Percentiles rank a stretch among this genome's conserved stretches.
phyloP scores from a whole-genome alignment of 2,113 vertebrate genomes.

The Malurus melanocephalus region DNA sequence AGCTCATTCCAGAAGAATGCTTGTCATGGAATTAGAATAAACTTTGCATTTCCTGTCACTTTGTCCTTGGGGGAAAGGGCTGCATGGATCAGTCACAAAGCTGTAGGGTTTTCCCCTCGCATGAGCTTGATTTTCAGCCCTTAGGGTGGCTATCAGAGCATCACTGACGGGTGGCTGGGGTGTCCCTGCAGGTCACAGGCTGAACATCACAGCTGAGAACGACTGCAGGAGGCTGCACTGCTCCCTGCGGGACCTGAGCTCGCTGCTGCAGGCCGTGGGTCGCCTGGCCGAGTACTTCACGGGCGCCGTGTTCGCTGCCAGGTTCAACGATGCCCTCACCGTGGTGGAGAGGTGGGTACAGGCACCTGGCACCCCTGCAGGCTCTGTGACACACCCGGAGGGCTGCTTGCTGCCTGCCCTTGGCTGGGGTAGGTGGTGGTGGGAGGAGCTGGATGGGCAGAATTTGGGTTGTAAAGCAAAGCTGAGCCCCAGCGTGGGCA shows the following conservation, averaged over 20 bases:
- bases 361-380: background rate
- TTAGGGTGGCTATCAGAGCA: no score
- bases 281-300: slow-evolving; percentile 93
- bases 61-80: background rate
- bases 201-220: slow-evolving; percentile 94
- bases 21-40: background rate
- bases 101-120: background rate
- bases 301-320: slow-evolving; percentile 87
- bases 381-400: no score
- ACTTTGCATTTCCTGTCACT: slow-evolving; percentile 20
- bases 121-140: background rate
- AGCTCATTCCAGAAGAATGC: background rate
- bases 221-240: slow-evolving; percentile 94
- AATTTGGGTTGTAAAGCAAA: fast-evolving
- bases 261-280: slow-evolving; percentile 91
- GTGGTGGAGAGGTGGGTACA: slow-evolving; percentile 88
- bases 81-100: background rate
- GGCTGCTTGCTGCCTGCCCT: background rate
- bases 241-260: slow-evolving; percentile 92
- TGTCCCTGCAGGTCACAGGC: slow-evolving; percentile 79
- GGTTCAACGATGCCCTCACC: slow-evolving; percentile 89
- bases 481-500: background rate
- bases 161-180: fast-evolving
- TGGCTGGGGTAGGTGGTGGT: background rate
- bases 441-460: fast-evolving